These are phyloP conservation scores for Bujurquina vittata DNA, from an alignment of 2,113 vertebrate species.

Conservation along the genomic window DNA sequence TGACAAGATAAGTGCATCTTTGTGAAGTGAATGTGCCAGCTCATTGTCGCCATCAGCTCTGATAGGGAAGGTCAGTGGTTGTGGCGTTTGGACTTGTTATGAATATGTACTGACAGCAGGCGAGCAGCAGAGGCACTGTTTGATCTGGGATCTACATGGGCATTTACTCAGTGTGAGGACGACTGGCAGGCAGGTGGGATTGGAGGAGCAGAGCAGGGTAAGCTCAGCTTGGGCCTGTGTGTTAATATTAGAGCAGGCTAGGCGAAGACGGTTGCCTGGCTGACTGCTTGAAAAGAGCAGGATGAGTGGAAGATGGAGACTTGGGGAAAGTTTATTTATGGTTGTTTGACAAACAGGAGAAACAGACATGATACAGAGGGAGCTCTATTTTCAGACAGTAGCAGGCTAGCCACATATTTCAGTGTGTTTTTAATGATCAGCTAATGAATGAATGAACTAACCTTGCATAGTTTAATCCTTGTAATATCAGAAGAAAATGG, in stretches of 20 bases:
- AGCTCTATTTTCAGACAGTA: background rate
- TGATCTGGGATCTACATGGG: slow-evolving; percentile 42
- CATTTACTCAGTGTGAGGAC: slow-evolving; percentile 10
- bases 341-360: background rate
- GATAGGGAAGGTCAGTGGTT: background rate
- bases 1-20: slow-evolving; percentile 16
- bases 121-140: slow-evolving; percentile 32
- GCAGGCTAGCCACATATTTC: background rate
- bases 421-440: background rate
- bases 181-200: background rate
- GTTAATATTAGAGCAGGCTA: slow-evolving; percentile 25
- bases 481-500: background rate
- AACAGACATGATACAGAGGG: background rate
- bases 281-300: slow-evolving; percentile 18
- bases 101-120: slow-evolving; percentile 42
- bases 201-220: background rate
- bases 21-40: slow-evolving; percentile 6
- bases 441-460: background rate
- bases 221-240: slow-evolving; percentile 16
- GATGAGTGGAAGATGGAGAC: background rate
- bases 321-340: background rate
- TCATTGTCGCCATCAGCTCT: slow-evolving; percentile 27
- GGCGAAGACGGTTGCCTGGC: slow-evolving; percentile 17
- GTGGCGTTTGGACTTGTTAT: slow-evolving; percentile 16
- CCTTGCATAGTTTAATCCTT: no score